These are phyloP conservation scores for Malachius bipustulatus DNA, from an alignment of 2,888 invertebrate species.

Conservation along the genomic window DNA sequence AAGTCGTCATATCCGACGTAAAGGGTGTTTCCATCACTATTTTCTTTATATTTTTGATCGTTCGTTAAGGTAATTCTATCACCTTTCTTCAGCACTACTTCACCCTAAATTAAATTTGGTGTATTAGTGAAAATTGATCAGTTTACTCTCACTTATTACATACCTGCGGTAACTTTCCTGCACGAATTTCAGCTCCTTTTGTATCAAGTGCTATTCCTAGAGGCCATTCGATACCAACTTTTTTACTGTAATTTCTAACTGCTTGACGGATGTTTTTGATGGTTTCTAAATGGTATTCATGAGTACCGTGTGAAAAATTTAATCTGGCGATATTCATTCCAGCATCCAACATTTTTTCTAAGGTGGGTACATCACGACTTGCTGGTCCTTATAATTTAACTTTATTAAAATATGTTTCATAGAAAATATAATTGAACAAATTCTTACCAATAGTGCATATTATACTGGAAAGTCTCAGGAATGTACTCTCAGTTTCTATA, in stretches of 20 bases:
- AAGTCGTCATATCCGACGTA: neutral
- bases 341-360: slow-evolving; percentile 85
- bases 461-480: slow-evolving; percentile 63
- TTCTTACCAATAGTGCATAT: slow-evolving; percentile 84
- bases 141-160: neutral
- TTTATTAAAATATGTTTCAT: too few species aligned
- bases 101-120: neutral
- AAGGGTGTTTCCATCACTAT: neutral
- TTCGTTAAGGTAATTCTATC: neutral
- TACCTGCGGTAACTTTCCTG: neutral
- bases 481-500: neutral
- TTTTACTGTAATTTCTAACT: slow-evolving; percentile 61
- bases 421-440: too few species aligned
- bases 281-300: slow-evolving; percentile 84
- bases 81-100: neutral
- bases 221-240: slow-evolving; percentile 56
- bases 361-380: slow-evolving; percentile 61
- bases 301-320: slow-evolving; percentile 88
- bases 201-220: slow-evolving; percentile 91
- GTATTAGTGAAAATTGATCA: neutral
- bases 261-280: slow-evolving; percentile 78
- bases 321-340: slow-evolving; percentile 92
- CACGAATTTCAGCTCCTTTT: slow-evolving; percentile 69
- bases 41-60: neutral
- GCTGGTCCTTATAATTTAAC: slow-evolving; percentile 8